Base-by-base conservation (phyloP, 2,888 invertebrate genomes). In the Meteorus colon region DNA sequence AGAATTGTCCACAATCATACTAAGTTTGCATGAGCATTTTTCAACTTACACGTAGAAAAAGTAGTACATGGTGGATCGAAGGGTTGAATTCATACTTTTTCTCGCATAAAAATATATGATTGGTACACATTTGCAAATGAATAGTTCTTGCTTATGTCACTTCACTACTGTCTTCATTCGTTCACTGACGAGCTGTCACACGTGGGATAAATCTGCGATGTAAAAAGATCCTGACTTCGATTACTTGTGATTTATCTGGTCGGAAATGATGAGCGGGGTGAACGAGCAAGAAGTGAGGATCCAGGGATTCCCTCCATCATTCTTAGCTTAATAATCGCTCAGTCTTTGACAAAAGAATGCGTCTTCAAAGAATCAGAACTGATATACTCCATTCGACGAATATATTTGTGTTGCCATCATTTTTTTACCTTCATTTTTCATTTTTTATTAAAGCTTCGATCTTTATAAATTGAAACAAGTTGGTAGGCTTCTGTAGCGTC, bases 401-500 rank as follows among this genome's bases (percentile, higher is more conserved):
- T 55, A 55, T 55, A 19, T 55, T 55, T 55, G 19, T 55, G 19
- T 19, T 55, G n/a, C 55, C 1, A 19, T 55, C 8, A 4, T 55
- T 55, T 55, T 55, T 19, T 55, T 55, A 19, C 8, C 19, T 55
- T 8, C n/a, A 4, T 55, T 19, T 55, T 55, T 55, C 12, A 41
- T 45, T 19, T 66, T 19, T 19, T 67, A 67, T 67, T 45, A 29
- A 67, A 67, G 16, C 48, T 24, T 48, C 62, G 62, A 68, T 74
- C 24, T 51, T 45, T 66, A 67, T 62, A 62, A 68, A 45, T 63
- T 63, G 31, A 31, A 45, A 34, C 63, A 29, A 34, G 65, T 31
- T 65, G 16, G 62, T 51, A 48, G 60, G 86, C 80, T 83, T 71
- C 79, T 82, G 79, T 81, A 82, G 82, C 81, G 45, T 67, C 75